Evolutionary conservation across 2,888 invertebrate genomes (phyloP).

Genomic region (Lampropteryx suffumata): DNA sequence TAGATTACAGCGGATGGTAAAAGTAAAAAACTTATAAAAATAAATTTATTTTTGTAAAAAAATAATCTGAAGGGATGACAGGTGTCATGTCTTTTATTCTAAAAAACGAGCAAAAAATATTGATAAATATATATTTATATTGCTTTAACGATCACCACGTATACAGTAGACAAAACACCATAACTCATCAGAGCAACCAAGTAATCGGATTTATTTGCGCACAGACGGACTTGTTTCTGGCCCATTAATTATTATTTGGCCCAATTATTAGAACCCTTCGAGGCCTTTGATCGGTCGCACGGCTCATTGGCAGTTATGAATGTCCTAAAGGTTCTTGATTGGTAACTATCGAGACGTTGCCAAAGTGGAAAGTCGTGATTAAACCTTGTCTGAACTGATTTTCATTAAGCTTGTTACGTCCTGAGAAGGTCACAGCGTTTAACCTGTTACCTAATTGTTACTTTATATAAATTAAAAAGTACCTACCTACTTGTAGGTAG

Average conservation of each 20-base stretch:
- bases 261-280: slow-evolving; percentile 18
- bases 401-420: slow-evolving; percentile 1
- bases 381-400: neutral
- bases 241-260: slow-evolving; percentile 21
- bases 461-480: no score
- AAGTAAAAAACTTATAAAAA: no score
- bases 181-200: neutral
- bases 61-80: no score
- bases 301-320: slow-evolving; percentile 28
- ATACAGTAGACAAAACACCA: neutral
- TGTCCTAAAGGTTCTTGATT: slow-evolving; percentile 1
- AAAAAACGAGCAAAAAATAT: no score
- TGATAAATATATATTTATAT: no score
- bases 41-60: no score
- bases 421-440: neutral
- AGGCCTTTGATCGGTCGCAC: slow-evolving; percentile 22
- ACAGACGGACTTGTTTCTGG: slow-evolving; percentile 15
- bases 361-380: slow-evolving; percentile 11
- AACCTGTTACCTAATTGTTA: no score
- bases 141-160: neutral
- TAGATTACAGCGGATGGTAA: no score
- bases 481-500: no score
- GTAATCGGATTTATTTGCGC: slow-evolving; percentile 12
- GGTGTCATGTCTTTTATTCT: no score
- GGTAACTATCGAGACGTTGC: slow-evolving; percentile 3